Evolutionary conservation across 2,113 vertebrate species (phyloP).

Genomic region (Toxostoma redivivum): DNA sequence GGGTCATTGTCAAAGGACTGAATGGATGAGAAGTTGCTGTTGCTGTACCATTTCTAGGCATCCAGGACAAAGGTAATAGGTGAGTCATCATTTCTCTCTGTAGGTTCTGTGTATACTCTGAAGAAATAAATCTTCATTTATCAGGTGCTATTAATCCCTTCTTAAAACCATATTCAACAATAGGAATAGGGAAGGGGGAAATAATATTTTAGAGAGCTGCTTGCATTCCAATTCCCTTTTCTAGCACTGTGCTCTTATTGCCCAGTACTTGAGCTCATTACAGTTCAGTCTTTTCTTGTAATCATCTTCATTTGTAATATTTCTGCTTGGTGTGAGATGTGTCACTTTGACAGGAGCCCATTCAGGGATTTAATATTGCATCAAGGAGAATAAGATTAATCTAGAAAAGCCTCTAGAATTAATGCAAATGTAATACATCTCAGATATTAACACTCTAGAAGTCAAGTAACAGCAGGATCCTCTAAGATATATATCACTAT

Average conservation of each 20-base stretch:
- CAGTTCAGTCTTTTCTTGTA: neutral
- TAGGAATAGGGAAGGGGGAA: neutral
- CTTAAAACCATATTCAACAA: neutral
- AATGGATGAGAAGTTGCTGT: neutral
- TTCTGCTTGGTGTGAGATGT: neutral
- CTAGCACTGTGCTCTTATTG: neutral
- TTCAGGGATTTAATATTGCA: neutral
- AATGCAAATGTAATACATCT: neutral
- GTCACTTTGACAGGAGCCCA: neutral
- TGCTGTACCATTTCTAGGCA: neutral
- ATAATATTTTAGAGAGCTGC: neutral
- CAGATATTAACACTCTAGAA: neutral
- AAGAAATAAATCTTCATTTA: neutral
- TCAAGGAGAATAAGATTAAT: neutral
- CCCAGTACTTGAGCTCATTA: neutral
- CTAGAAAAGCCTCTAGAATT: neutral
- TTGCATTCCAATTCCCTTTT: neutral
- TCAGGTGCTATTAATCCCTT: neutral
- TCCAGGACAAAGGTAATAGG: neutral
- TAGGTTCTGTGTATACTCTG: neutral
- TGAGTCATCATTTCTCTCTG: neutral
- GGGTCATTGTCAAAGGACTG: neutral
- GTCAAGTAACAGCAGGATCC: neutral
- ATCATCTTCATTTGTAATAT: neutral
- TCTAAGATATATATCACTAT: neutral